Base-by-base conservation (phyloP, 2,113 vertebrate genomes). In the Hymenochirus boettgeri region DNA sequence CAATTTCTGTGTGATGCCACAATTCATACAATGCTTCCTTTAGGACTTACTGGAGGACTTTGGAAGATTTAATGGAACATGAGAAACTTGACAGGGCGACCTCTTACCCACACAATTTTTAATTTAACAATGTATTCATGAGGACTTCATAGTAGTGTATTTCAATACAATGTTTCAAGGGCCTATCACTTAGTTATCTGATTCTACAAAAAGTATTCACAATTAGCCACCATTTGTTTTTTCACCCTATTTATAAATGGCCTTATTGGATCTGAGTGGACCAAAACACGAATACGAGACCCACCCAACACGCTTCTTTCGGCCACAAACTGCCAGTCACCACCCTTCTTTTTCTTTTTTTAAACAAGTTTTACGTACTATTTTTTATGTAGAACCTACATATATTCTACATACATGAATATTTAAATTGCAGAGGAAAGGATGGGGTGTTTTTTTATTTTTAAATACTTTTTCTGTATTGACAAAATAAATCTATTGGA, bases 281-380 rank as follows among this genome's bases (percentile, higher is more conserved):
- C 65, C 65, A 69, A n/a, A 69, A 60, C 24, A 26, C 6, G 6
- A 57, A 21, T n/a, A n/a, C 46, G 12, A 26, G 27, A 48, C 37
- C 10, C 39, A 48, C 18, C 62, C 54, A 25, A 23, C 17, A 11
- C 3, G 19, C 56, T 45, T 13, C 17, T 50, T 3, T 47, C 54
- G 25, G 19, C 3, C 7, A 13, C 55, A 48, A 37, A 57, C 64
- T 59, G 64, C 64, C 64, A 59, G 52, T 18, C 26, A 35, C 42
- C 10, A 31, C 4, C 4, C 4, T 19, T 22, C 27, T 42, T 51
- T 65, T 24, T 25, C 23, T 25, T 42, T 29, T 59, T 27, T 59
- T 60, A n/a, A 13, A 27, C 51, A 13, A 3, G 52, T 67, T 67
- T 60, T 65, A 57, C 45, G 47, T 67, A 37, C 64, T 58, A 45